Conservation (phyloP, 2,888 invertebrate species). For the Oscheius sp. region DNA sequence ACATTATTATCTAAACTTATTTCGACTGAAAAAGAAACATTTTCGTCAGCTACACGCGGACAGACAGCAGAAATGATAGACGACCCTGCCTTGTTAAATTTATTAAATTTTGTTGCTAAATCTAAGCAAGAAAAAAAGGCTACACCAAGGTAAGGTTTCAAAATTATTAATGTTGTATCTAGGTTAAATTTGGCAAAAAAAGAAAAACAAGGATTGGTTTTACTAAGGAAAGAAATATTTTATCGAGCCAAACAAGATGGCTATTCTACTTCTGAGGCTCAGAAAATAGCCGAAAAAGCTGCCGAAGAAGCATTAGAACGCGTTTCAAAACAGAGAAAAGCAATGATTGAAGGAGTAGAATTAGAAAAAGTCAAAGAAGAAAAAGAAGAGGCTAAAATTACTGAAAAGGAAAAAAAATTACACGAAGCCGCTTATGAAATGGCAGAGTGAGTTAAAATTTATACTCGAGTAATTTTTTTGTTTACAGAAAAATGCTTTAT, state of each 20-base stretch:
- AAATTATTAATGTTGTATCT: not conserved
- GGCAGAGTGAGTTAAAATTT: conserved; percentile 44
- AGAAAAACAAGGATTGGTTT: conserved; percentile 16
- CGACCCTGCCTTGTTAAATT: conserved; percentile 42
- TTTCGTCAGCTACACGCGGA: conserved; percentile 49
- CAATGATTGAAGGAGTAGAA: conserved; percentile 25
- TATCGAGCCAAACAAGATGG: conserved; percentile 63
- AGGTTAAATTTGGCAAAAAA: not conserved
- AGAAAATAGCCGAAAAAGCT: conserved; percentile 46
- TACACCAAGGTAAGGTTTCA: not conserved
- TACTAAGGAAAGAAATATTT: conserved; percentile 56
- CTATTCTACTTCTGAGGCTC: conserved; percentile 46
- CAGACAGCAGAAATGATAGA: conserved; percentile 51
- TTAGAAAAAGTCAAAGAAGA: conserved; percentile 34
- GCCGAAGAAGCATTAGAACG: conserved; percentile 48
- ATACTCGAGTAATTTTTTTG: not conserved
- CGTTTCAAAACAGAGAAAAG: conserved; percentile 38
- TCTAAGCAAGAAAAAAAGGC: too few species aligned
- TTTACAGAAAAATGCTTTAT: conserved; percentile 40
- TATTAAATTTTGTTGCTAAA: conserved; percentile 38
- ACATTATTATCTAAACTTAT: conserved; percentile 49
- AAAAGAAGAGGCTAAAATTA: conserved; percentile 30
- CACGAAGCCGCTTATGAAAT: conserved; percentile 47
- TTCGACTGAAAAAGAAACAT: conserved; percentile 53
- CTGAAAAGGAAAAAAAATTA: conserved; percentile 52